Conservation (phyloP, 1,140 invertebrate species). For the Thaumatotibia leucotreta region DNA sequence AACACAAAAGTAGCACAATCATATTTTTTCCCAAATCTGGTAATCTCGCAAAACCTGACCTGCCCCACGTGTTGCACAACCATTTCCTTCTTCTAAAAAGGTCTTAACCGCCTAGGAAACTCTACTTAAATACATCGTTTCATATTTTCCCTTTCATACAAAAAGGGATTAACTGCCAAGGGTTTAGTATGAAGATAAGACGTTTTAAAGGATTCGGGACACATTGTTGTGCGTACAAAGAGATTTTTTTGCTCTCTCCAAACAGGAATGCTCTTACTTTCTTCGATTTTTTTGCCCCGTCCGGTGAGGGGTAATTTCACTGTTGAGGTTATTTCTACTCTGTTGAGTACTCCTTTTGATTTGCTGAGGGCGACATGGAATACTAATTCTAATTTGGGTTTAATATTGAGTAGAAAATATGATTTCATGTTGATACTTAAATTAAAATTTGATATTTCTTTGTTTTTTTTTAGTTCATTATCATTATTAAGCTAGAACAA, state of each 20-base stretch:
- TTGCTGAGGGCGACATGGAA: too few relatives aligned
- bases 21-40: neutral
- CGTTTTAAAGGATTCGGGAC: neutral
- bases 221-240: constrained; percentile 40
- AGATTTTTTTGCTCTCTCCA: constrained; percentile 29
- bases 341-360: too few relatives aligned
- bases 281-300: constrained; percentile 40
- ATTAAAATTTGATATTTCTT: too few relatives aligned
- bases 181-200: neutral
- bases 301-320: constrained; percentile 19
- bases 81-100: constrained; percentile 23
- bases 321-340: neutral
- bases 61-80: constrained; percentile 49
- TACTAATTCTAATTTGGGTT: too few relatives aligned
- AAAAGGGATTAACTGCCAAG: neutral
- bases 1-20: neutral
- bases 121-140: neutral
- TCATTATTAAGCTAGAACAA: too few relatives aligned
- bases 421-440: too few relatives aligned
- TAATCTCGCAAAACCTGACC: constrained; percentile 17
- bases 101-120: neutral
- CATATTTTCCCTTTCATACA: neutral
- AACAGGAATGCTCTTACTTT: constrained; percentile 62
- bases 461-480: too few relatives aligned
- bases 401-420: too few relatives aligned